A percentile compares a stretch with the other conserved stretches of the same genome.
Evolutionary conservation across 2,113 vertebrate genomes (phyloP).

Genomic region (Zosterops pallidus): DNA sequence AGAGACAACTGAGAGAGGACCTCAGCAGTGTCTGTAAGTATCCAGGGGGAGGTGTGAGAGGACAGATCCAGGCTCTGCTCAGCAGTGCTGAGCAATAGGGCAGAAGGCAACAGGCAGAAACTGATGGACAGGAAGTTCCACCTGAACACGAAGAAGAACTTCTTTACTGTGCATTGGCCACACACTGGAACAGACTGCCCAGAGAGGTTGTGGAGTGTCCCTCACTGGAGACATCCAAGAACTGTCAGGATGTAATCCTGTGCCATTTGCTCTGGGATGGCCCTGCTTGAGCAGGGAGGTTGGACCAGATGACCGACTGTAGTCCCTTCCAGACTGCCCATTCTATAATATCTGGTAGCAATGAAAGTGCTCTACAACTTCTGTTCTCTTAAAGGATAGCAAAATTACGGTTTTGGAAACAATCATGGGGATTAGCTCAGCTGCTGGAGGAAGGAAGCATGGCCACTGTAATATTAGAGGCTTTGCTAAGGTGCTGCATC

Average conservation of each 20-base stretch:
- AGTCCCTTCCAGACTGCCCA: neutral
- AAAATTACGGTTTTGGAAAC: neutral
- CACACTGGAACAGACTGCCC: neutral
- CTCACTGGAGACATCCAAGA: neutral
- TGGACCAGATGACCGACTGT: neutral
- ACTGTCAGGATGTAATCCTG: fast-evolving
- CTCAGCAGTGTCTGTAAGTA: neutral
- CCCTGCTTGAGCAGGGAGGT: neutral
- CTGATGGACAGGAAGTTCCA: neutral
- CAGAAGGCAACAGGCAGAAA: fast-evolving
- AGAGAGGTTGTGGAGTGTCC: neutral
- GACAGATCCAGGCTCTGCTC: neutral
- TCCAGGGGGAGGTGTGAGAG: neutral
- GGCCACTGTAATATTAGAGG: neutral
- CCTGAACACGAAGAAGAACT: neutral
- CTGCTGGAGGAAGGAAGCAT: neutral
- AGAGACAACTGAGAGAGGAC: neutral
- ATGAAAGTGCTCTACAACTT: neutral
- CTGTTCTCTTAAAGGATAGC: neutral
- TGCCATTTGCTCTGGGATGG: neutral
- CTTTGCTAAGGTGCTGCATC: neutral
- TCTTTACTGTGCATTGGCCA: neutral
- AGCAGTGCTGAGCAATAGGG: neutral
- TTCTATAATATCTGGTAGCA: neutral
- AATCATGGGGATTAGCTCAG: neutral